Evolutionary conservation across 2,113 vertebrate genomes (phyloP), one percentile per base, ranked within the genome.

Genomic region (Tautogolabrus adspersus): DNA sequence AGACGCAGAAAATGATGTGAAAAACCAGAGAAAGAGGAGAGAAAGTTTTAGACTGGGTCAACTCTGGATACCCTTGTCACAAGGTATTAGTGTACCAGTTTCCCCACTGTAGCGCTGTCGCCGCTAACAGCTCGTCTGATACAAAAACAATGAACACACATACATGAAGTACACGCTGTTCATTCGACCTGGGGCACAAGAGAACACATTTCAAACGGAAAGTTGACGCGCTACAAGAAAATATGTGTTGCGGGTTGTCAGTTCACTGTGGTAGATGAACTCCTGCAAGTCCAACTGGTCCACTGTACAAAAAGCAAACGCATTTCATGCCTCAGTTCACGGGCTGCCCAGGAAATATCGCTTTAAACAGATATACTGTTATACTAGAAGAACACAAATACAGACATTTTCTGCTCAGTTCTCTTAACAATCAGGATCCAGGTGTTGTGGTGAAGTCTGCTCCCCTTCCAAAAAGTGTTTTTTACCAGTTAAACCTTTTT

Each of bases 21-120:
- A 93, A 89, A 87, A 81, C 13, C 60, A 56, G 38, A 58, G 61
- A 78, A 85, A 86, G 78, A 38, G 77, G 75, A 76, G 78, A 88
- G 71, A 91, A 92, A 90, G 84, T 90, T 89, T 86, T 84, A 82
- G 83, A 84, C 76, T 75, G 82, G 89, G 87, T 92, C 90, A 92
- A 77, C 75, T 73, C 84, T 60, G 74, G 56, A 3, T 77, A 84
- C 78, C 90, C 90, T 88, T 91, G 90, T 92, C 91, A 92, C 70
- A 86, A 86, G 81, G 72, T 74, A 52, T 93, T 89, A 92, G 80
- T 1, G 81, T 80, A 79, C 74, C 49, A 13, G 49, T 77, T 83
- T 81, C 47, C 82, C 63, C 75, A 70, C 77, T 72, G 69, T 82
- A 75, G 87, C 81, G 77, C 78, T 34, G 85, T 83, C 51, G 66